These are phyloP conservation scores for Tenrec ecaudatus DNA, from an alignment of 2,113 vertebrate species.

Conservation along the genomic window DNA sequence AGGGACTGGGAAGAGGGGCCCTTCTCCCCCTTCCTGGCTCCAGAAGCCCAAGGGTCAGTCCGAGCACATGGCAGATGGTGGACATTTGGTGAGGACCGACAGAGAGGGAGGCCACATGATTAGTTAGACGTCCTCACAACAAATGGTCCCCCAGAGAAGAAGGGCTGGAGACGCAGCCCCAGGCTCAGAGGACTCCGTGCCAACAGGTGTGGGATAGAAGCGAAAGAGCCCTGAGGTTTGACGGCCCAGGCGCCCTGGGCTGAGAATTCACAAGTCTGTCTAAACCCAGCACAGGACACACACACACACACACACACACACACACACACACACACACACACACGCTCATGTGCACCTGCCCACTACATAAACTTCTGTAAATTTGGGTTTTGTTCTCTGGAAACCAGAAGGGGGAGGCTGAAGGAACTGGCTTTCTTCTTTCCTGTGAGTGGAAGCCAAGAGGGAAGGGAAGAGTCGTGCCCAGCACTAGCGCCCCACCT, in stretches of 20 bases:
- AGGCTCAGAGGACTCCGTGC: not conserved
- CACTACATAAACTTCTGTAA: not conserved
- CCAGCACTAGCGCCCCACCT: constrained; percentile 86
- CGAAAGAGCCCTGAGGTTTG: not conserved
- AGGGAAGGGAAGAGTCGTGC: not conserved
- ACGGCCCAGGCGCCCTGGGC: not conserved
- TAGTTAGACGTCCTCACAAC: not conserved
- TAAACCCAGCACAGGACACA: not conserved
- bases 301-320: not conserved
- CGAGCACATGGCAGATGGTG: not conserved
- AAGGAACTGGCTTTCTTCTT: constrained; percentile 7
- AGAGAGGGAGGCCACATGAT: not conserved
- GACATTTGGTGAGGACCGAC: not conserved
- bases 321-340: not conserved
- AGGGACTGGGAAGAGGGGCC: not conserved
- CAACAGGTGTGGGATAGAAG: not conserved
- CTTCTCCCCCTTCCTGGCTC: not conserved
- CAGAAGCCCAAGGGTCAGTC: not conserved
- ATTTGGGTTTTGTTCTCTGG: not conserved
- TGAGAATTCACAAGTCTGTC: not conserved
- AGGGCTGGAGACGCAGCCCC: not conserved
- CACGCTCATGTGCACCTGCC: not conserved
- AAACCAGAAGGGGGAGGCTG: not conserved
- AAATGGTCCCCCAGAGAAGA: not conserved
- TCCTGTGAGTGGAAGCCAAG: not conserved